A percentile compares a stretch with the other conserved stretches of the same genome.
Conservation (phyloP, 2,888 invertebrate genomes). For the Erebia epiphron region DNA sequence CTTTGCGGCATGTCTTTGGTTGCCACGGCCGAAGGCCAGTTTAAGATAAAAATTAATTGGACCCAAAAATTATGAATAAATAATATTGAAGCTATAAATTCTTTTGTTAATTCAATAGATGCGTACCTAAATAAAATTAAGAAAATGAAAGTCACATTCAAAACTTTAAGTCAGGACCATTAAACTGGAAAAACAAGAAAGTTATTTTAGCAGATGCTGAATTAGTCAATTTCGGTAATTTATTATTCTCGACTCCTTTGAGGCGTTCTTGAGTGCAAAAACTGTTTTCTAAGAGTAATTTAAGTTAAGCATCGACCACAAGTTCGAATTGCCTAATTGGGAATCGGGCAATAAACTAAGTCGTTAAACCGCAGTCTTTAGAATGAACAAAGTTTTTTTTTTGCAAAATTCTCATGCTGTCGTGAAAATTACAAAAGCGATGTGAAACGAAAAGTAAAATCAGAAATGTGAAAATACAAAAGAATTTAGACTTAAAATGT, state of each 20-base stretch:
- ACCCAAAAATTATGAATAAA: background rate
- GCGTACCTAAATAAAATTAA: background rate
- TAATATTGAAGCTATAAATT: too few species aligned
- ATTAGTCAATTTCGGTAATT: constrained; percentile 27
- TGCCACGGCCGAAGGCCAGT: too few species aligned
- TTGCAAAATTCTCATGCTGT: constrained; percentile 33
- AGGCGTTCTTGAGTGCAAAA: constrained; percentile 32
- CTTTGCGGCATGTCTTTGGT: too few species aligned
- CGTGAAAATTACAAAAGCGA: constrained; percentile 21
- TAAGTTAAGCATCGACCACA: constrained; percentile 39
- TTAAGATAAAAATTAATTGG: background rate
- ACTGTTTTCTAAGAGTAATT: constrained; percentile 39
- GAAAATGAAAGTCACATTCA: background rate
- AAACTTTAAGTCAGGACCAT: background rate
- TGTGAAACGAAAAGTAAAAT: constrained; percentile 27
- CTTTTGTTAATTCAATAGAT: too few species aligned
- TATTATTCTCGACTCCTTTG: constrained; percentile 32
- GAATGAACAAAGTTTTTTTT: constrained; percentile 35
- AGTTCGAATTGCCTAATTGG: constrained; percentile 41
- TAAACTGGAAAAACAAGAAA: constrained; percentile 3
- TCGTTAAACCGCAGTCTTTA: constrained; percentile 38
- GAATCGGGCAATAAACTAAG: constrained; percentile 39
- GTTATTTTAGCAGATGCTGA: constrained; percentile 8
- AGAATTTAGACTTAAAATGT: background rate
- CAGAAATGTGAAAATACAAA: constrained; percentile 2